Evolutionary conservation across 2,888 invertebrate species (phyloP).

Genomic region (Malthinus flaveolus): DNA sequence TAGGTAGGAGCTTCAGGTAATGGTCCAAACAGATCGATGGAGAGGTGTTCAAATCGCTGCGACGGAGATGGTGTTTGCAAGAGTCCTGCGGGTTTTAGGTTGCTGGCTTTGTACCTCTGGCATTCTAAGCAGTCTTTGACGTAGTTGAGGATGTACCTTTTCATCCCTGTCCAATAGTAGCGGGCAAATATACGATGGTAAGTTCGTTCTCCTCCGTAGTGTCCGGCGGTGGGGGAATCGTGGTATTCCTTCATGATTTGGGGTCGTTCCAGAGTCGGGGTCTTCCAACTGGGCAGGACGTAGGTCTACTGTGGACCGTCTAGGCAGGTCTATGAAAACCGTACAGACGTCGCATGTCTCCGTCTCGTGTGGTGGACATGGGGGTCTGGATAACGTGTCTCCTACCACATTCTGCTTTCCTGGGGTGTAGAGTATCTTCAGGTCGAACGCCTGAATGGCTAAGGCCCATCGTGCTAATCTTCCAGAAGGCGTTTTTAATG

Average conservation of each 20-base stretch:
- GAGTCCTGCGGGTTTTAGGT: constrained; percentile 22
- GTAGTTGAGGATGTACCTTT: not conserved
- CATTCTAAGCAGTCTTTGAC: constrained; percentile 22
- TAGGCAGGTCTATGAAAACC: no score
- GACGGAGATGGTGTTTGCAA: constrained; percentile 9
- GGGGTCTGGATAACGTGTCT: constrained; percentile 19
- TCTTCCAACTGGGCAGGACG: not conserved
- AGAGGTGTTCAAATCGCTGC: constrained; percentile 2
- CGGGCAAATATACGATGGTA: constrained; percentile 3
- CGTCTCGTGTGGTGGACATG: not conserved
- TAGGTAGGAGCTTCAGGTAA: constrained; percentile 4
- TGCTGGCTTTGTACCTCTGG: constrained; percentile 22
- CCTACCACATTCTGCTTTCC: constrained; percentile 20
- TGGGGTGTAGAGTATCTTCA: not conserved
- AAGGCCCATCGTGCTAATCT: constrained; percentile 52
- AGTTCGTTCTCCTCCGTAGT: constrained; percentile 21
- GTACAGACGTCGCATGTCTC: not conserved
- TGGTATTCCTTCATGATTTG: constrained; percentile 18
- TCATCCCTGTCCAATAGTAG: constrained; percentile 10
- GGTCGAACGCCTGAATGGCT: constrained; percentile 36
- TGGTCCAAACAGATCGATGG: constrained; percentile 10
- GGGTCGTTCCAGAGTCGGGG: not conserved
- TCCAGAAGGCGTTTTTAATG: constrained; percentile 46
- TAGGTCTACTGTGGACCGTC: no score
- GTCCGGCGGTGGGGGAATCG: constrained; percentile 23